A percentile compares a stretch with the other conserved stretches of the same genome.
Evolutionary conservation across 2,113 vertebrate genomes (phyloP).

Genomic region (Callorhinus ursinus): DNA sequence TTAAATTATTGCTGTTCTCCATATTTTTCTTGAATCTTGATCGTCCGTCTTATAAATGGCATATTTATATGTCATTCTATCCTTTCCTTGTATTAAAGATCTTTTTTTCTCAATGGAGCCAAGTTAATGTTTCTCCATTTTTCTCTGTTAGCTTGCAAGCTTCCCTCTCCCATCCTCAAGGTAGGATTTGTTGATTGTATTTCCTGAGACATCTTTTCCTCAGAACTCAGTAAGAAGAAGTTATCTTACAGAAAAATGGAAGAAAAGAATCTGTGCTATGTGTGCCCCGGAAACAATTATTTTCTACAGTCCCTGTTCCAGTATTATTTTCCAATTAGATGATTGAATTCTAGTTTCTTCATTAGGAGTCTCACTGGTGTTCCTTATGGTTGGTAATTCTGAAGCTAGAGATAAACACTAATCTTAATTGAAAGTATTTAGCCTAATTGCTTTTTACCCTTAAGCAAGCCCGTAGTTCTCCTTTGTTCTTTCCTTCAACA

Average conservation of each 20-base stretch:
- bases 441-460: slow-evolving; percentile 61
- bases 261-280: not conserved
- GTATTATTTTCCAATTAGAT: slow-evolving; percentile 36
- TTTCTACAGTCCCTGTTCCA: slow-evolving; percentile 3
- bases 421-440: slow-evolving; percentile 64
- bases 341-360: slow-evolving; percentile 39
- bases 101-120: not conserved
- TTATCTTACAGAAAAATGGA: not conserved
- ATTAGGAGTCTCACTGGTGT: slow-evolving; percentile 18
- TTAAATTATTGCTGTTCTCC: not conserved
- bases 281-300: not conserved
- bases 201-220: not conserved
- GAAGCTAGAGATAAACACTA: slow-evolving; percentile 51
- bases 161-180: not conserved
- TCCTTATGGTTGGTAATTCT: slow-evolving; percentile 25
- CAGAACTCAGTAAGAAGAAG: not conserved
- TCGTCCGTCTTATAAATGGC: not conserved
- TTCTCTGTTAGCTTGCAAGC: not conserved
- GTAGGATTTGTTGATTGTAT: not conserved
- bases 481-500: slow-evolving; percentile 35
- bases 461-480: not conserved
- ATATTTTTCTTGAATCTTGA: not conserved
- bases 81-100: not conserved
- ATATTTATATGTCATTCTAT: not conserved
- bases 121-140: not conserved